phyloP scores from a whole-genome alignment of 2,113 vertebrate genomes.

The Alaudala cheleensis region DNA sequence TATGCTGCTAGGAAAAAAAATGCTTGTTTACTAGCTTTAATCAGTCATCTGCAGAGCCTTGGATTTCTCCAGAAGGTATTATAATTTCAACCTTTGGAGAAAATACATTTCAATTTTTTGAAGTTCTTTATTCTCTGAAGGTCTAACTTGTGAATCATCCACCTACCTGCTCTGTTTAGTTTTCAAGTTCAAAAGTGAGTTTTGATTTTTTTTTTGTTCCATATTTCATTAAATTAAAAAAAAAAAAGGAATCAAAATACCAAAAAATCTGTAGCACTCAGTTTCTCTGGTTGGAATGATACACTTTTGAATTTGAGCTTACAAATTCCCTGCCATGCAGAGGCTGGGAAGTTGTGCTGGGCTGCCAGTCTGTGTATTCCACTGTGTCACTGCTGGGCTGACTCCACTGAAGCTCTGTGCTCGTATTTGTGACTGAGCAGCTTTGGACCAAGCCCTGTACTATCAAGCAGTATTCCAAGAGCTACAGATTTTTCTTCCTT shows the following conservation, averaged over 20 bases:
- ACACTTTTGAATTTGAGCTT: neutral
- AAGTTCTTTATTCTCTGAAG: neutral
- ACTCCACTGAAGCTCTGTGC: neutral
- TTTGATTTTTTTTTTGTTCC: neutral
- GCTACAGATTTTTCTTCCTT: neutral
- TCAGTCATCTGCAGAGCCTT: neutral
- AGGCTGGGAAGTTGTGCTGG: rapidly evolving
- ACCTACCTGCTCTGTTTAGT: neutral
- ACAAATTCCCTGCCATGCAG: neutral
- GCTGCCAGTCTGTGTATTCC: neutral
- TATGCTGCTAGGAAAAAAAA: neutral
- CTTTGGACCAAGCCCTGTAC: neutral
- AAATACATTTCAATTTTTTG: neutral
- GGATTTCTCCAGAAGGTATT: neutral
- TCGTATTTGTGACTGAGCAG: neutral
- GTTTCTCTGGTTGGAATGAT: neutral
- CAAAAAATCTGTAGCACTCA: neutral
- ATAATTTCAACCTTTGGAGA: neutral
- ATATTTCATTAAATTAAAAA: neutral
- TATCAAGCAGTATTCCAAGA: neutral
- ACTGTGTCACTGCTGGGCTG: neutral
- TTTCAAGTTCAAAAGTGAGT: neutral
- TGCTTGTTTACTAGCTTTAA: neutral
- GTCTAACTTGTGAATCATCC: neutral
- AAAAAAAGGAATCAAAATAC: no score